Conservation (phyloP, 2,888 invertebrate genomes). For the Xanthorhoe designata region DNA sequence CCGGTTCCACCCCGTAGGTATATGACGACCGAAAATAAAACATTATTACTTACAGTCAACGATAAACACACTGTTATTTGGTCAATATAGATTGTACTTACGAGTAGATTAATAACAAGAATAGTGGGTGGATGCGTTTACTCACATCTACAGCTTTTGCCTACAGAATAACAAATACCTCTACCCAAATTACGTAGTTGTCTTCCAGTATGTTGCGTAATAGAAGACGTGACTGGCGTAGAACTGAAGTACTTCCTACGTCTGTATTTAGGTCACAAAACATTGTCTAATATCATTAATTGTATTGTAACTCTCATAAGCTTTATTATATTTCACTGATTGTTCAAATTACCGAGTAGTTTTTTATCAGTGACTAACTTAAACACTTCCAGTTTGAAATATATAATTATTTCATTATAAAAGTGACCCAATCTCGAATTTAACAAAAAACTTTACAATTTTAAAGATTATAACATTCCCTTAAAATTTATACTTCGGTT, state of each 20-base stretch:
- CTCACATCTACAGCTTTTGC: background rate
- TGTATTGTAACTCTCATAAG: background rate
- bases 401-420: no score
- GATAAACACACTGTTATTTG: background rate
- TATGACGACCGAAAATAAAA: background rate
- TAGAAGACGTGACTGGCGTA: background rate
- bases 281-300: background rate
- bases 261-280: background rate
- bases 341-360: no score
- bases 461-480: no score
- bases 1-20: no score
- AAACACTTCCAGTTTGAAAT: no score
- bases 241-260: background rate
- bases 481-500: no score
- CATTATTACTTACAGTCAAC: background rate
- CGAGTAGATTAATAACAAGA: background rate
- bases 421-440: no score
- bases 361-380: no score
- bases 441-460: no score
- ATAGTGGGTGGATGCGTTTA: background rate
- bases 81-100: background rate
- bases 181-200: background rate
- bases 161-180: slow-evolving; percentile 6
- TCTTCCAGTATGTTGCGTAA: slow-evolving; percentile 1
- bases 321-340: background rate